These are phyloP conservation scores for Rattus rattus DNA, from an alignment of 2,113 vertebrate genomes.

Conservation along the genomic window DNA sequence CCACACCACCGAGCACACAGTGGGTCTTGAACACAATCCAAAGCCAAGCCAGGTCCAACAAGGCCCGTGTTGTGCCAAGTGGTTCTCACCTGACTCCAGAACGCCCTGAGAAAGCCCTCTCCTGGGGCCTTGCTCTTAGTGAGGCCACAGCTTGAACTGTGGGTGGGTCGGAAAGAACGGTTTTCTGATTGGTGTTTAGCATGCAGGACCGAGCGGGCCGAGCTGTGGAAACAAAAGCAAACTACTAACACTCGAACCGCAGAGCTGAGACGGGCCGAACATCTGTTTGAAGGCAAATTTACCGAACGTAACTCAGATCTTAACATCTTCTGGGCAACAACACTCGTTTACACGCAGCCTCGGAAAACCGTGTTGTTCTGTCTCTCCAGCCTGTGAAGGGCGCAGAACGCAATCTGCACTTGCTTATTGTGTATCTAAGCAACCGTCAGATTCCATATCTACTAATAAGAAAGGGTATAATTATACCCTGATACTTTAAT, in stretches of 20 bases:
- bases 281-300: conserved; percentile 62
- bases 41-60: background rate
- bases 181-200: background rate
- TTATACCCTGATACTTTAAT: conserved; percentile 90
- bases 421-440: conserved; percentile 91
- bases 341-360: conserved; percentile 73
- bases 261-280: conserved; percentile 70
- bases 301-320: conserved; percentile 53
- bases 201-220: background rate
- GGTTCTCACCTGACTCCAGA: background rate
- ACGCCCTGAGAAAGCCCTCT: background rate
- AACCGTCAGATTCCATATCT: conserved; percentile 90
- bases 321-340: conserved; percentile 65
- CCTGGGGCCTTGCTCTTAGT: background rate
- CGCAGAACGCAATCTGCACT: conserved; percentile 85
- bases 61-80: background rate
- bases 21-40: background rate
- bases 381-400: conserved; percentile 80
- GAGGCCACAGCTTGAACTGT: background rate
- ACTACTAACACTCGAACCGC: conserved; percentile 71
- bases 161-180: background rate
- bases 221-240: conserved; percentile 61
- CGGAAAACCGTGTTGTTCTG: conserved; percentile 84
- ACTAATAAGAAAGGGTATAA: conserved; percentile 90
- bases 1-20: background rate